phyloP scores from a whole-genome alignment of 2,888 invertebrate genomes.

The Dilophus febrilis region DNA sequence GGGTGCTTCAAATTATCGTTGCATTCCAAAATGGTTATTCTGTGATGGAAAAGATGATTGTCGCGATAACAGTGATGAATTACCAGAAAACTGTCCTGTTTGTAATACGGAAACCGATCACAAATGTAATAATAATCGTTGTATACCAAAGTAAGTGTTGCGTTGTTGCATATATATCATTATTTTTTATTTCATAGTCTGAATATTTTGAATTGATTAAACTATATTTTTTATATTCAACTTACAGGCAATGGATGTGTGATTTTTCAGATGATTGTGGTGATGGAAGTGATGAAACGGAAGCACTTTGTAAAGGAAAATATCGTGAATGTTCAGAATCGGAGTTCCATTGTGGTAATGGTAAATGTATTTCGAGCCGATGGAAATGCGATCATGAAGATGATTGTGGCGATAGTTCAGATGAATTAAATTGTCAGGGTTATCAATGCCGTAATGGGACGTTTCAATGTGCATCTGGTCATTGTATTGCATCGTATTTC shows the following conservation, averaged over 20 bases:
- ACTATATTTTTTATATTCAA: conserved; percentile 9
- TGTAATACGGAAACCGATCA: conserved; percentile 83
- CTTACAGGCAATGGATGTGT: conserved; percentile 67
- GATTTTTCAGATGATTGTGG: conserved; percentile 96
- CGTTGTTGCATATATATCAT: background rate
- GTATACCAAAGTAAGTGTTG: conserved; percentile 56
- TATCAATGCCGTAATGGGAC: conserved; percentile 78
- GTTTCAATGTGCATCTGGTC: conserved; percentile 83
- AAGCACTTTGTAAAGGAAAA: conserved; percentile 58
- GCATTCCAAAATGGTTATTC: conserved; percentile 95
- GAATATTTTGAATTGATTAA: background rate
- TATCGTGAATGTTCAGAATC: conserved; percentile 88
- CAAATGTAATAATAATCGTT: conserved; percentile 78
- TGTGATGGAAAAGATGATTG: conserved; percentile 98
- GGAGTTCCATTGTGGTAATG: conserved; percentile 74
- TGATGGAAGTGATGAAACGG: conserved; percentile 80
- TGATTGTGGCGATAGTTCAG: conserved; percentile 90
- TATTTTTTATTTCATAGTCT: background rate
- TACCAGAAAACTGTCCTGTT: conserved; percentile 74
- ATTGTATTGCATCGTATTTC: conserved; percentile 79
- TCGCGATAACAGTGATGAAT: conserved; percentile 85
- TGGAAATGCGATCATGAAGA: conserved; percentile 95
- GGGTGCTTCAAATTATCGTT: conserved; percentile 80
- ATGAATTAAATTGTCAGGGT: conserved; percentile 67
- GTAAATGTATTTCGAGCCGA: conserved; percentile 78